A percentile compares a stretch with the other conserved stretches of the same genome.
phyloP scores from a whole-genome alignment of 2,113 vertebrate genomes.

The Planiliza haematocheilus region DNA sequence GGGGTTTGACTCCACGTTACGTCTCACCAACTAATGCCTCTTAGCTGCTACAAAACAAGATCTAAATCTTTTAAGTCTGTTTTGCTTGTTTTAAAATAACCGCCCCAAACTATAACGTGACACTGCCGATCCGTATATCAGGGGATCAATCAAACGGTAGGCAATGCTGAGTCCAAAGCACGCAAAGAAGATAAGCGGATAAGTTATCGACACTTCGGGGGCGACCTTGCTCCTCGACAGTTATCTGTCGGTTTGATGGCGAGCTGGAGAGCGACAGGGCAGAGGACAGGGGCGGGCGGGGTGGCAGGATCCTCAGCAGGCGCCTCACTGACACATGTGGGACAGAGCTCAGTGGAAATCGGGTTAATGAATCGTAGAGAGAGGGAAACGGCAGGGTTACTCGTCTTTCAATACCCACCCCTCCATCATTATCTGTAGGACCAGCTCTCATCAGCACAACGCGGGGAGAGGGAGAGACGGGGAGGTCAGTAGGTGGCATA shows the following conservation, averaged over 20 bases:
- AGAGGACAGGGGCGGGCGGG: slow-evolving; percentile 38
- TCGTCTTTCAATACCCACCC: slow-evolving; percentile 65
- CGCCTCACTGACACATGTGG: slow-evolving; percentile 78
- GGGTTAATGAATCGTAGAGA: slow-evolving; percentile 78
- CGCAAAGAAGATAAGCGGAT: not conserved
- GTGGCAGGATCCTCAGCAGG: slow-evolving; percentile 63
- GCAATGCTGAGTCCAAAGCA: not conserved
- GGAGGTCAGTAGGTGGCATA: slow-evolving; percentile 67
- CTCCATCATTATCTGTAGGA: slow-evolving; percentile 68
- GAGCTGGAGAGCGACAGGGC: slow-evolving; percentile 43
- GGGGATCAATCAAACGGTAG: slow-evolving; percentile 1
- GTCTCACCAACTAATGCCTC: not conserved
- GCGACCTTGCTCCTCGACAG: slow-evolving; percentile 62
- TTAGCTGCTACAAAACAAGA: not conserved
- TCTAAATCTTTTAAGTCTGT: slow-evolving; percentile 10
- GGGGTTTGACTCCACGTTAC: not conserved
- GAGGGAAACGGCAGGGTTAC: slow-evolving; percentile 67
- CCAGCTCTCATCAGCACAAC: slow-evolving; percentile 52
- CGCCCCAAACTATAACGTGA: not conserved
- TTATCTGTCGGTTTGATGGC: slow-evolving; percentile 76
- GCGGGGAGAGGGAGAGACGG: slow-evolving; percentile 37
- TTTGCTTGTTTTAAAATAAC: slow-evolving; percentile 21
- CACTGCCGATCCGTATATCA: slow-evolving; percentile 2
- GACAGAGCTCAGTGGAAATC: slow-evolving; percentile 80
- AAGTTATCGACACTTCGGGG: slow-evolving; percentile 27